Percentiles rank a stretch among this genome's conserved stretches.
Evolutionary conservation across 2,888 invertebrate genomes (phyloP).

Genomic region (Plebejus argus): DNA sequence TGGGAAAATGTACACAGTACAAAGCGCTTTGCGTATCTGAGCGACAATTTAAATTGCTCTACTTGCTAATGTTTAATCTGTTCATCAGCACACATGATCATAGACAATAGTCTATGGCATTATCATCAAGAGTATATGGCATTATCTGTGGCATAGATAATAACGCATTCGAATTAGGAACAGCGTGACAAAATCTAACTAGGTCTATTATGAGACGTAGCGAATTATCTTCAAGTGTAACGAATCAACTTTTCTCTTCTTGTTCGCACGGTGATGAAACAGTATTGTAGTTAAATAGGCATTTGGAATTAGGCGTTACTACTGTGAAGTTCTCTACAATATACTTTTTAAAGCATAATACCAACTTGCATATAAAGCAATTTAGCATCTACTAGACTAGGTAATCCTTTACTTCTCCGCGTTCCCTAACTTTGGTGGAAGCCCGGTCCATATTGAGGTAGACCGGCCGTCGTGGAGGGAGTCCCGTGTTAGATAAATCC

Average conservation of each 20-base stretch:
- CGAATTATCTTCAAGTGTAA: slow-evolving; percentile 1
- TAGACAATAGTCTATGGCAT: slow-evolving; percentile 7
- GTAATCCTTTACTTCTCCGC: too few relatives aligned
- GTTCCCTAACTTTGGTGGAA: too few relatives aligned
- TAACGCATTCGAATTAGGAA: slow-evolving; percentile 20
- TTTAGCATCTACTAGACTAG: too few relatives aligned
- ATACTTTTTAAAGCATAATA: too few relatives aligned
- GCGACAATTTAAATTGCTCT: background rate
- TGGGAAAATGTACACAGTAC: background rate
- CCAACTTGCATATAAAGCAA: too few relatives aligned
- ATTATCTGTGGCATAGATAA: slow-evolving; percentile 17
- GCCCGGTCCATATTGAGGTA: too few relatives aligned
- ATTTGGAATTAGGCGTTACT: background rate
- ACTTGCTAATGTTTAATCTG: slow-evolving; percentile 9
- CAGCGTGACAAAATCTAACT: slow-evolving; percentile 29
- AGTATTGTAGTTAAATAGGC: slow-evolving; percentile 1
- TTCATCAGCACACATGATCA: background rate
- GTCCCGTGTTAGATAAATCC: too few relatives aligned
- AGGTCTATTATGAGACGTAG: slow-evolving; percentile 20
- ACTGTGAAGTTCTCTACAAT: background rate
- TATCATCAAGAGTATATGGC: slow-evolving; percentile 1
- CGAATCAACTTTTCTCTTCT: slow-evolving; percentile 13
- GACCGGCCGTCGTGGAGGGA: too few relatives aligned
- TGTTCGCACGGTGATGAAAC: slow-evolving; percentile 27
- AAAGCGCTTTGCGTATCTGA: background rate